phyloP scores from a whole-genome alignment of 2,797 vertebrate species.

The Falco biarmicus region DNA sequence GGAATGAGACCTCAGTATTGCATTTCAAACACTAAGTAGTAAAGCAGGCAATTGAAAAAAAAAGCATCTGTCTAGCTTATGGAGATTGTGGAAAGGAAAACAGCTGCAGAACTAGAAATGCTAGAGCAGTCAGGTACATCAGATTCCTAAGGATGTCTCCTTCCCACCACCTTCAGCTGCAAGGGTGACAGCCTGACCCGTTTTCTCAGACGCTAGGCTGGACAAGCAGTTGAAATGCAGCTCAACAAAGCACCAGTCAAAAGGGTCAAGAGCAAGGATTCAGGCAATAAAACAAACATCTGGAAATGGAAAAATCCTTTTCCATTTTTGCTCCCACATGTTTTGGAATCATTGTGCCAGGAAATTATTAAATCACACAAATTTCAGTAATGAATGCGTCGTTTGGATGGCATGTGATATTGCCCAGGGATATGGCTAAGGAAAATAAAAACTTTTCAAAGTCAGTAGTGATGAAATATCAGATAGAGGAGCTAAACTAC shows the following conservation, averaged over 20 bases:
- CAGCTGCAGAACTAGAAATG: not conserved
- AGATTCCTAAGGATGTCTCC: not conserved
- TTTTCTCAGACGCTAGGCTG: not conserved
- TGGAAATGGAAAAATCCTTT: not conserved
- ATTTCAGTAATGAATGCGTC: not conserved
- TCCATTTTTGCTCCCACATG: not conserved
- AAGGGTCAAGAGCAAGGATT: not conserved
- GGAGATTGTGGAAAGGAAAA: not conserved
- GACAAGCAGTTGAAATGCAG: not conserved
- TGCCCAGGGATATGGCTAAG: not conserved
- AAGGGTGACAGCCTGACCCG: not conserved
- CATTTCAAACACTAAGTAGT: not conserved
- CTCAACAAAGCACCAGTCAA: not conserved
- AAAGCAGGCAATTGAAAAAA: not conserved
- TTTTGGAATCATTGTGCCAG: slow-evolving; percentile 28
- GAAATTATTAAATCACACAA: slow-evolving; percentile 33
- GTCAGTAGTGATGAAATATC: not conserved
- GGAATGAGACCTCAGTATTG: not conserved
- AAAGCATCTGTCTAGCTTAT: not conserved
- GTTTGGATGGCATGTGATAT: not conserved
- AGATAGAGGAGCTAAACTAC: not conserved
- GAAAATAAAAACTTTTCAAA: not conserved
- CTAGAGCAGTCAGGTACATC: not conserved
- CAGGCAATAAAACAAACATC: slow-evolving; percentile 3
- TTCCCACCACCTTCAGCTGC: not conserved